phyloP scores from a whole-genome alignment of 2,113 vertebrate species.

The human region DNA sequence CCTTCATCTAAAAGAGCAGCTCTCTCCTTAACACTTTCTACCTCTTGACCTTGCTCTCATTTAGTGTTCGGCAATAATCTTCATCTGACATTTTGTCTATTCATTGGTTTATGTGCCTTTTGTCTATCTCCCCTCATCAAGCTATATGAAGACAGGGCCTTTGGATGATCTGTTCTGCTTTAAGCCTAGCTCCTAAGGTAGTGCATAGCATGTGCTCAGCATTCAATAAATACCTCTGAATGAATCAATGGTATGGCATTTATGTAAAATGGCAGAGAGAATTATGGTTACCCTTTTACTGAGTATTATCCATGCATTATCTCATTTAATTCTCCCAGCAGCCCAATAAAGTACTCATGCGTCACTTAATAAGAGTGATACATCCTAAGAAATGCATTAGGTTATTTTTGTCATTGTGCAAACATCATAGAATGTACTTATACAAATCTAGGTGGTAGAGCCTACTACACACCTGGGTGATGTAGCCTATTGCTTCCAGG shows the following conservation, averaged over 20 bases:
- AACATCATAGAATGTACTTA: background rate
- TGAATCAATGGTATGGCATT: fast-evolving
- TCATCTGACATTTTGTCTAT: too few relatives aligned
- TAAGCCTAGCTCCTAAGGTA: background rate
- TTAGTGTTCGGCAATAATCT: too few relatives aligned
- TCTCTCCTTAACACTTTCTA: background rate
- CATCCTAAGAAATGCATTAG: background rate
- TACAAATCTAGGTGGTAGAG: background rate
- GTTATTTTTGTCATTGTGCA: background rate
- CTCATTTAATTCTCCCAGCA: background rate
- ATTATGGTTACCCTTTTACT: too few relatives aligned
- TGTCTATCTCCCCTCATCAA: background rate
- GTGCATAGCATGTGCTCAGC: background rate
- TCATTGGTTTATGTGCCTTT: background rate
- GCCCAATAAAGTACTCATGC: background rate
- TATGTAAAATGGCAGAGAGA: fast-evolving
- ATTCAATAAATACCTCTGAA: background rate
- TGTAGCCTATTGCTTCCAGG: background rate
- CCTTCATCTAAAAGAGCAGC: background rate
- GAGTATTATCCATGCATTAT: too few relatives aligned
- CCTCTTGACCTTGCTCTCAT: background rate
- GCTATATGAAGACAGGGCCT: background rate
- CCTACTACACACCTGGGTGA: background rate
- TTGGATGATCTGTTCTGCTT: background rate
- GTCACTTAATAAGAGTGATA: background rate